phyloP scores from a whole-genome alignment of 92 coral and sea anemone species.

The Phenganax subtilis region DNA sequence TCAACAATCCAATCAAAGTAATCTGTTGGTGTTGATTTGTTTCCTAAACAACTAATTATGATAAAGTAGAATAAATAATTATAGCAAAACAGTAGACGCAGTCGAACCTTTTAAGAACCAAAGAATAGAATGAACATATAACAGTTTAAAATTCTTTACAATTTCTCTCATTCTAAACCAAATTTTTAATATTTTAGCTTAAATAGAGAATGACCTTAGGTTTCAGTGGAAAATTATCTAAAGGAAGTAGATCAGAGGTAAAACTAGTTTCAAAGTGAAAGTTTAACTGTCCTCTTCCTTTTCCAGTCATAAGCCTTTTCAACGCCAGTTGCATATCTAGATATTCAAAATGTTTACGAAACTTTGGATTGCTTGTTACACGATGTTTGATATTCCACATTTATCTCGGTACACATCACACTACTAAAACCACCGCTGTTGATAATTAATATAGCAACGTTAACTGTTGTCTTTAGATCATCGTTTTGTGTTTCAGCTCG shows the following conservation, averaged over 20 bases:
- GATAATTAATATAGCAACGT: no score
- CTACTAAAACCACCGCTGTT: no score
- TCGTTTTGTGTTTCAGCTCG: neutral
- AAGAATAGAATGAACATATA: neutral
- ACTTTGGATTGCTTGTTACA: neutral
- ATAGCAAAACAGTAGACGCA: no score
- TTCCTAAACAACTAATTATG: no score
- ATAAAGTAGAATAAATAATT: no score
- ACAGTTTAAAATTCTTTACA: neutral
- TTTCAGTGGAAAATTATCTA: slow-evolving; percentile 14
- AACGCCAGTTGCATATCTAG: neutral
- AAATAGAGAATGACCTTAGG: slow-evolving; percentile 33
- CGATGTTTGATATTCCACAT: no score
- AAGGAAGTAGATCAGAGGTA: slow-evolving; percentile 9
- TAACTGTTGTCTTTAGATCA: neutral
- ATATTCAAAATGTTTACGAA: neutral
- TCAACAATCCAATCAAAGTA: no score
- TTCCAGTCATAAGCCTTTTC: neutral
- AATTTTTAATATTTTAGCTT: slow-evolving; percentile 28
- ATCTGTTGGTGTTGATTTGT: no score
- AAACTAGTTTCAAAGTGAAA: slow-evolving; percentile 1
- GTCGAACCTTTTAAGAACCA: neutral
- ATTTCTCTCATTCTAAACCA: neutral
- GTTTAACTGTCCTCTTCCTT: neutral
- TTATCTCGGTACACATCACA: no score